Evolutionary conservation across 2,113 vertebrate genomes (phyloP), one percentile per base, ranked within the genome.

Genomic region (Aviceda subcristata): DNA sequence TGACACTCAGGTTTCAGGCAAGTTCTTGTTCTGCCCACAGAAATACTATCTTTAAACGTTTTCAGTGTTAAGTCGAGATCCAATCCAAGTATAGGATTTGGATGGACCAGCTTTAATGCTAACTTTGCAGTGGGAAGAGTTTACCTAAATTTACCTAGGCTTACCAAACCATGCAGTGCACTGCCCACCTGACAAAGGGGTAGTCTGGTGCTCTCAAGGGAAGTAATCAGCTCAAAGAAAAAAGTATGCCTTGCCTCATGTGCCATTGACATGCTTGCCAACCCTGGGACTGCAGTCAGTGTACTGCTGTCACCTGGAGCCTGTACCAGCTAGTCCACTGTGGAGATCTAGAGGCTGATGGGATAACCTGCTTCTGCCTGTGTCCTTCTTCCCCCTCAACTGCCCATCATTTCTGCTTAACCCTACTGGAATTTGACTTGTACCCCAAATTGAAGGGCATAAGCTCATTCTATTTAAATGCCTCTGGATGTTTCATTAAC

Each of bases 1-100:
- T n/a, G 72, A 2, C 46, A 72, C 86, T 94, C 83, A 7, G 62
- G 73, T 94, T 97, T 96, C 94, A 94, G 72, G 64, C 66, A 85
- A 72, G 76, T 60, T 74, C 56, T 88, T 55, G 39, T 71, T 92
- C 56, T 56, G 45, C 64, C 36, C 39, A n/a, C n/a, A 82, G 83
- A 84, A 92, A 91, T 46, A 41, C 2, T 48, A 43, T 26, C 77
- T 64, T 36, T n/a, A 77, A 53, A 68, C 34, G 27, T 64, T 89
- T 59, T 10, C 56, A 64, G 91, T 1, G 8, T 27, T 29, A 63
- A 74, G 27, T 2, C 0, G 6, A 34, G 38, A 51, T 38, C 34
- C 17, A 68, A 8, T 23, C 26, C 7, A 6, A 66, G 27, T 3
- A 24, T 0, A 51, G 55, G 39, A 56, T 41, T 68, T 71, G 62